A percentile compares a stretch with the other conserved stretches of the same genome.
Evolutionary conservation across 2,113 vertebrate genomes (phyloP).

Genomic region (Saccopteryx bilineata): DNA sequence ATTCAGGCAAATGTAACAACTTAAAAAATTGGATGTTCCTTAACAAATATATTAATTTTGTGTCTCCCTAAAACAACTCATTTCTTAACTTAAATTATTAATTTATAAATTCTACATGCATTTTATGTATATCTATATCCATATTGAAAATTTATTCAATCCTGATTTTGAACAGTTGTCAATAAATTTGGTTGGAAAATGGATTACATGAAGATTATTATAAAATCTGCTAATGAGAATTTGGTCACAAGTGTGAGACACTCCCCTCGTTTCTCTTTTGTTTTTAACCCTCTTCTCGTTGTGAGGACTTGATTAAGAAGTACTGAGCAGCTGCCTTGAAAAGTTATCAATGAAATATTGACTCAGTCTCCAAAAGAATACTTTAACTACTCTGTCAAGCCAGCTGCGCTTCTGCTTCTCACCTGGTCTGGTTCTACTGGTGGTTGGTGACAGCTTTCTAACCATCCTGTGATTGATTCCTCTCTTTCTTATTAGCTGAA

Average conservation of each 20-base stretch:
- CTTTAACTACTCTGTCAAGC: background rate
- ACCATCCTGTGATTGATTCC: background rate
- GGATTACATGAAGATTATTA: background rate
- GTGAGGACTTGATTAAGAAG: background rate
- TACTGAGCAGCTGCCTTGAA: background rate
- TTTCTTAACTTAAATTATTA: constrained; percentile 26
- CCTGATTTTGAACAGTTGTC: background rate
- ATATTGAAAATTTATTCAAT: background rate
- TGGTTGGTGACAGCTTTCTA: background rate
- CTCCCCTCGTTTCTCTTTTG: background rate
- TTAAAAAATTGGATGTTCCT: background rate
- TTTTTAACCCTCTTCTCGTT: background rate
- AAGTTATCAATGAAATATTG: constrained; percentile 4
- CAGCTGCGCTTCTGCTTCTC: background rate
- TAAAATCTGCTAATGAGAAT: background rate
- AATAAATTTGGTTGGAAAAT: background rate
- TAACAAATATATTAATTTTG: background rate
- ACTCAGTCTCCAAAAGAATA: background rate
- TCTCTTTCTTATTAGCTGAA: background rate
- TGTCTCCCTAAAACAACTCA: background rate
- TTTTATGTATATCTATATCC: background rate
- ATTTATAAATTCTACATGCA: background rate
- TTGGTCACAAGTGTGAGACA: background rate
- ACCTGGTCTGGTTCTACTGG: background rate
- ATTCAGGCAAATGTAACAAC: background rate